Percentiles rank a stretch among this genome's conserved stretches.
Evolutionary conservation across 2,888 invertebrate species (phyloP).

Genomic region (Lycophotia porphyrea): DNA sequence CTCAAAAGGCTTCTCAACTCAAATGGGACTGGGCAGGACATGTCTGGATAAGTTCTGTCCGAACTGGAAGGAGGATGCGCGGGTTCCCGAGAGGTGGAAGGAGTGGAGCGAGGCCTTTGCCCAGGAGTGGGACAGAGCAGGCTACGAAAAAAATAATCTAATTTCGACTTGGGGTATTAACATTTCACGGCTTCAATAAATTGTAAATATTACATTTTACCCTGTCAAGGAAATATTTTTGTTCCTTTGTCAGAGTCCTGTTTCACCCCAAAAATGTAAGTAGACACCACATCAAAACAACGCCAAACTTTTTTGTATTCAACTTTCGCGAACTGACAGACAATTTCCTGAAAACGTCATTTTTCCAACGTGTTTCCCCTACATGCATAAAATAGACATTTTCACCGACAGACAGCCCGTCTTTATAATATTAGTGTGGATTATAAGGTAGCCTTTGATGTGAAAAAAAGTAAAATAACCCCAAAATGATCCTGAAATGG

Average conservation of each 20-base stretch:
- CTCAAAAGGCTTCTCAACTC: too few species aligned
- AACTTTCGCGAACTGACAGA: constrained; percentile 47
- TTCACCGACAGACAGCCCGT: constrained; percentile 25
- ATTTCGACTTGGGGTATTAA: background rate
- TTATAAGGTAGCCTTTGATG: constrained; percentile 46
- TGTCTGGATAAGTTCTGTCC: too few species aligned
- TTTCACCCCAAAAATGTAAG: background rate
- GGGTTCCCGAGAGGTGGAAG: too few species aligned
- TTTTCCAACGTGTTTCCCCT: constrained; percentile 28
- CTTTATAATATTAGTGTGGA: constrained; percentile 35
- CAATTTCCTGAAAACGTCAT: constrained; percentile 54
- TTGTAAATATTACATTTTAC: background rate
- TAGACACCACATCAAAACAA: constrained; percentile 22
- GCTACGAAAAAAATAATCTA: too few species aligned
- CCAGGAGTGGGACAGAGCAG: too few species aligned
- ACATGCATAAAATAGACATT: constrained; percentile 31
- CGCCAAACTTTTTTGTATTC: constrained; percentile 35
- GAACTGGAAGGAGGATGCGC: too few species aligned
- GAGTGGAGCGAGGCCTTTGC: too few species aligned
- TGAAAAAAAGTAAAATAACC: constrained; percentile 47
- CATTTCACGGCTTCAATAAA: background rate
- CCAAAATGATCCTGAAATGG: constrained; percentile 58
- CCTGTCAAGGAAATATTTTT: background rate
- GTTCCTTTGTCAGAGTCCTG: background rate
- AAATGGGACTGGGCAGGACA: too few species aligned